phyloP scores from a whole-genome alignment of 2,797 vertebrate genomes.

The Dromococcyx pavoninus region DNA sequence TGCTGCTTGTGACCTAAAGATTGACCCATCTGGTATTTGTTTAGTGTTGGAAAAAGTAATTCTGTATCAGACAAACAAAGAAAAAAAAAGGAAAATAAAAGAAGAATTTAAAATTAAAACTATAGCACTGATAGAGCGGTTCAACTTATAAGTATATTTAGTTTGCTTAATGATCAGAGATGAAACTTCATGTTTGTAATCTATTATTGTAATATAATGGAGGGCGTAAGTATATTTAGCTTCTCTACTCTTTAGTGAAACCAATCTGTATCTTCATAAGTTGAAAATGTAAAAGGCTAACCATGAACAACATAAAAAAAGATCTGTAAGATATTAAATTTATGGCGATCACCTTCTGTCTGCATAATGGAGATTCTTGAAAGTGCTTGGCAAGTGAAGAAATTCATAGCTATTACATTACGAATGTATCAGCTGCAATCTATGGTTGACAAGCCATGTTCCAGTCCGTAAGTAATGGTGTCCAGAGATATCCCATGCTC shows the following conservation, averaged over 20 bases:
- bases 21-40: constrained; percentile 32
- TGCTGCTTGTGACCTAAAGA: neutral
- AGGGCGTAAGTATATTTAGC: neutral
- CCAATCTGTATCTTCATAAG: neutral
- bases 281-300: neutral
- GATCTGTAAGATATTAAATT: neutral
- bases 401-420: constrained; percentile 6
- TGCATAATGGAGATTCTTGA: neutral
- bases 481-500: neutral
- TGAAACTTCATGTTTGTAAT: neutral
- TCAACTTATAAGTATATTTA: neutral
- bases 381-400: neutral
- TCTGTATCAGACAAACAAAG: neutral
- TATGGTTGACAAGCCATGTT: neutral
- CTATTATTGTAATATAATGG: neutral
- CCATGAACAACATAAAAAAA: neutral
- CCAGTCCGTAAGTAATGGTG: accelerated
- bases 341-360: neutral
- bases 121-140: accelerated
- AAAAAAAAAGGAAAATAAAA: neutral
- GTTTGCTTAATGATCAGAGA: neutral
- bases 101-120: neutral
- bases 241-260: neutral
- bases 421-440: neutral
- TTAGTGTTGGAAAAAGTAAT: constrained; percentile 16